Base-by-base conservation (phyloP, 1,140 invertebrate genomes). In the Bombus consobrinus region DNA sequence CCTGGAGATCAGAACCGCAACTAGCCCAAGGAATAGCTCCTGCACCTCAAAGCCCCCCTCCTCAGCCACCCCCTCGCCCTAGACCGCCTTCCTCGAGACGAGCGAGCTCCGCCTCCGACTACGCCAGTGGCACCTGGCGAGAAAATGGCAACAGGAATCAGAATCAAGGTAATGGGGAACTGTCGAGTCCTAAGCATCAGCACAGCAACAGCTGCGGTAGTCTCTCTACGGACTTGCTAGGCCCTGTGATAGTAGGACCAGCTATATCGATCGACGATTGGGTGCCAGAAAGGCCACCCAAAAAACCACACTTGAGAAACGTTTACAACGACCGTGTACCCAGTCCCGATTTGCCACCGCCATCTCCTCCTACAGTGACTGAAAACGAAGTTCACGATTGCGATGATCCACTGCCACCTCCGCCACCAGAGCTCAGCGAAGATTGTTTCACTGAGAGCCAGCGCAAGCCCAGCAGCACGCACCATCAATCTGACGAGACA, bases 391-490 rank as follows among this genome's bases (percentile, higher is more conserved):
- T 97, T 53, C 94, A 96, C 73, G 95, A 96, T 74, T 96, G 95
- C 85, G 97, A 97, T 88, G 97, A 97, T 92, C 97, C 97, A 10
- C 93, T 97, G 74, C 97, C 97, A n/a, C 97, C 97, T 5, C 97
- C 97, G 15, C 97, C 97, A 37, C 96, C 96, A 22, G 96, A 96
- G 87, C 92, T 96, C 69, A 91, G 87, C 68, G 90, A 92, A 25
- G 89, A 92, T 43, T 90, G 91, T 62, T 91, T 89, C 68, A 78
- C 92, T 12, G 90, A 91, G 22, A 66, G 1, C 32, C 83, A 72
- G 39, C 88, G 88, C 28, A 90, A 88, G 28, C 47, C 66, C 15
- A 81, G 57, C n/a, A 71, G n/a, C 47, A 43, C 71, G 8, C 80
- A 88, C 13, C 87, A 87, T 53, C 87, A 81, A 28, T 59, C 66